These are phyloP conservation scores for Ahaetulla prasina DNA, from an alignment of 2,113 vertebrate species.

Conservation along the genomic window DNA sequence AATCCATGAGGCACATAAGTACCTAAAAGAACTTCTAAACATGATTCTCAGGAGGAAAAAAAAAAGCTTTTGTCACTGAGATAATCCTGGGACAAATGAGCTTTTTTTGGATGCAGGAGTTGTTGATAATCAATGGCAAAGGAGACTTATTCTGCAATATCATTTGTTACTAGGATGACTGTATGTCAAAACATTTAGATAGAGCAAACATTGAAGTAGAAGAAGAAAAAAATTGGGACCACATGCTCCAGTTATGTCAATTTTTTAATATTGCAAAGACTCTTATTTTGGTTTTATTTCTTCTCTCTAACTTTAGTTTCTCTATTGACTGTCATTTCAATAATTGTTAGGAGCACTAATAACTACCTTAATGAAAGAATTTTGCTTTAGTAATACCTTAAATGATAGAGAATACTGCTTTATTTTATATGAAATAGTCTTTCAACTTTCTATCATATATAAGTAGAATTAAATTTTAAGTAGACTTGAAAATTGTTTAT, in stretches of 20 bases:
- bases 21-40: background rate
- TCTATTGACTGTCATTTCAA: background rate
- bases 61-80: background rate
- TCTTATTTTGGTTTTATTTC: background rate
- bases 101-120: background rate
- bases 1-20: background rate
- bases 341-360: background rate
- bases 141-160: background rate
- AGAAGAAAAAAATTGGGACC: background rate
- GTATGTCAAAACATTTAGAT: background rate
- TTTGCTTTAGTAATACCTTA: background rate
- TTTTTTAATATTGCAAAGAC: constrained; percentile 1
- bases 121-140: background rate
- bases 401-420: background rate
- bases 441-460: background rate
- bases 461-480: background rate
- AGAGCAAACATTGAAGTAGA: background rate
- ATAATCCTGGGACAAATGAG: background rate
- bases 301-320: background rate
- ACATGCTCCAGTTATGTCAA: background rate
- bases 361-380: constrained; percentile 32
- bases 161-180: too few species aligned
- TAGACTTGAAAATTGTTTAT: background rate
- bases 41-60: background rate
- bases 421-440: constrained; percentile 7